phyloP scores from a whole-genome alignment of 2,113 vertebrate genomes.

The Myotis yumanensis region DNA sequence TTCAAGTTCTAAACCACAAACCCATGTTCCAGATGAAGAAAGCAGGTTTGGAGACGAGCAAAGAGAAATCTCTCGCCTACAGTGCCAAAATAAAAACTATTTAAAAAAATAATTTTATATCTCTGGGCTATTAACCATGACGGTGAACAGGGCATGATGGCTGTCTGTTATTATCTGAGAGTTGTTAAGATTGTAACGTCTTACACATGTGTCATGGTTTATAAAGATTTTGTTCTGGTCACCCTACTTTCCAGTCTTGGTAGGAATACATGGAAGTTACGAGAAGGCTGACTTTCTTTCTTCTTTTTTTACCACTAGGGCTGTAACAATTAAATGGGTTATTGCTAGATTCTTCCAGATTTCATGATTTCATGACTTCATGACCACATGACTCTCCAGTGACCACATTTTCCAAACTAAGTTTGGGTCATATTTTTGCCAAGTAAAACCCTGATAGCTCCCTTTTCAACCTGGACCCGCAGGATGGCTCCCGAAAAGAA shows the following conservation, averaged over 20 bases:
- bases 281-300: conserved; percentile 35
- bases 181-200: background rate
- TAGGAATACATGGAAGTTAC: background rate
- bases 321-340: background rate
- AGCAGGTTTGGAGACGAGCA: conserved; percentile 25
- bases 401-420: conserved; percentile 48
- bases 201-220: background rate
- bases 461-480: background rate
- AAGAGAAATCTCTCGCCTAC: background rate
- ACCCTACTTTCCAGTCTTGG: conserved; percentile 1
- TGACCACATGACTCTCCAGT: conserved; percentile 10
- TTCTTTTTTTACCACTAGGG: too few relatives aligned
- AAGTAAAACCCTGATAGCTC: conserved; percentile 26
- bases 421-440: background rate
- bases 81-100: conserved; percentile 26
- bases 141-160: background rate
- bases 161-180: conserved; percentile 25
- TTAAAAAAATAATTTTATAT: conserved; percentile 20
- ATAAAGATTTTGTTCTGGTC: conserved; percentile 16
- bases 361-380: conserved; percentile 64
- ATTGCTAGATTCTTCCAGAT: conserved; percentile 57
- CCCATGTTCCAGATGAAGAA: conserved; percentile 49
- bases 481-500: background rate
- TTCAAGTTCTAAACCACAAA: conserved; percentile 60
- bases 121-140: conserved; percentile 10